These are phyloP conservation scores for Pseudomyrmex gracilis DNA, from an alignment of 1,140 invertebrate genomes.

Conservation along the genomic window DNA sequence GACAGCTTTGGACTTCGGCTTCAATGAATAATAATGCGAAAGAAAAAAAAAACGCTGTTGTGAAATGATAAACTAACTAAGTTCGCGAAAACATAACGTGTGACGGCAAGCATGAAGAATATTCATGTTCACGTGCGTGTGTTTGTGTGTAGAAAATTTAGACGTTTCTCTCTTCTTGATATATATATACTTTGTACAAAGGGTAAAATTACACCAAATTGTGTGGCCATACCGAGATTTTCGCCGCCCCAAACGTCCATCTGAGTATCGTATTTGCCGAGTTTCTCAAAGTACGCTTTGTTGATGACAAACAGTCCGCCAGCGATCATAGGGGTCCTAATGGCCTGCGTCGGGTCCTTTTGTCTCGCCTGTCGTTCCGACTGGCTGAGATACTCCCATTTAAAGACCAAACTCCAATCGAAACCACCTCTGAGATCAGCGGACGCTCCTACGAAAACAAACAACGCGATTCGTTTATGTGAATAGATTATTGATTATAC, in stretches of 20 bases:
- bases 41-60: not conserved
- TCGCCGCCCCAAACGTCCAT: constrained; percentile 99
- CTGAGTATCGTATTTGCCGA: constrained; percentile 98
- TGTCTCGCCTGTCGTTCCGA: constrained; percentile 92
- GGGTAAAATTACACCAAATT: constrained; percentile 9
- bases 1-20: constrained; percentile 1
- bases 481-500: constrained; percentile 19
- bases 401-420: constrained; percentile 98
- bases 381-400: constrained; percentile 97
- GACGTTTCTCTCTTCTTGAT: not conserved
- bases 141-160: not conserved
- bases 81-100: too few species aligned
- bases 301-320: constrained; percentile 98
- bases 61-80: too few species aligned
- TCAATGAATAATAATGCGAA: too few species aligned
- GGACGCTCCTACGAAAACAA: constrained; percentile 88
- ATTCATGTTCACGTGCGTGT: too few species aligned
- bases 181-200: not conserved
- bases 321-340: constrained; percentile 97
- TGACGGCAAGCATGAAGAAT: too few species aligned
- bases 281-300: constrained; percentile 95
- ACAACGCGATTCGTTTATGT: not conserved
- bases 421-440: constrained; percentile 97
- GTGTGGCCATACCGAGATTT: constrained; percentile 88
- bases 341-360: constrained; percentile 92